These are phyloP conservation scores for Acromyrmex echinatior DNA, from an alignment of 1,140 invertebrate species.

Conservation along the genomic window DNA sequence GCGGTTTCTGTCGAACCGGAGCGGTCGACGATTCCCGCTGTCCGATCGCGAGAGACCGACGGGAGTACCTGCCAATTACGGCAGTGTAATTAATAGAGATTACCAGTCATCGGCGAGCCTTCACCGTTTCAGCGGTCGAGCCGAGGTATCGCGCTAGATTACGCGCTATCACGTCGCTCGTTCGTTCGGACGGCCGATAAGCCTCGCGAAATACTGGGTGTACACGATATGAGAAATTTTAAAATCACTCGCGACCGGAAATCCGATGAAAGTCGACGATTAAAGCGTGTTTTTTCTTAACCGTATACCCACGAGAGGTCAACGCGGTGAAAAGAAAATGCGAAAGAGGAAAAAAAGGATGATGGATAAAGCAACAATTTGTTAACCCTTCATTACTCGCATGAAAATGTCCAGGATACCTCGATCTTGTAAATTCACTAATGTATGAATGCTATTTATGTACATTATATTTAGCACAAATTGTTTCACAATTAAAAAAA, in stretches of 20 bases:
- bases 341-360: background rate
- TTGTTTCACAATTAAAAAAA: too few relatives aligned
- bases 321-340: background rate
- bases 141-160: background rate
- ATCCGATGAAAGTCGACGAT: conserved; percentile 41
- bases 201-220: background rate
- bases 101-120: conserved; percentile 29
- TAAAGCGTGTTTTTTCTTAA: conserved; percentile 9
- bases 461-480: too few relatives aligned
- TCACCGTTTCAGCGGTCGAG: conserved; percentile 12
- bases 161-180: conserved; percentile 34
- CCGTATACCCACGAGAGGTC: background rate
- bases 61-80: conserved; percentile 74
- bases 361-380: conserved; percentile 2
- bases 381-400: background rate
- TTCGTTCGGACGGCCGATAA: conserved; percentile 26
- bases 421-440: too few relatives aligned
- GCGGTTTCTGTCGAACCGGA: background rate
- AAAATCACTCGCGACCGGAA: conserved; percentile 31
- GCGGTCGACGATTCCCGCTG: background rate
- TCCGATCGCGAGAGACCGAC: conserved; percentile 6
- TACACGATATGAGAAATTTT: conserved; percentile 39
- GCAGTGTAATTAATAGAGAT: conserved; percentile 79
- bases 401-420: too few relatives aligned
- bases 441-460: too few relatives aligned